Evolutionary conservation across 2,113 vertebrate species (phyloP).

Genomic region (Callospermophilus lateralis): DNA sequence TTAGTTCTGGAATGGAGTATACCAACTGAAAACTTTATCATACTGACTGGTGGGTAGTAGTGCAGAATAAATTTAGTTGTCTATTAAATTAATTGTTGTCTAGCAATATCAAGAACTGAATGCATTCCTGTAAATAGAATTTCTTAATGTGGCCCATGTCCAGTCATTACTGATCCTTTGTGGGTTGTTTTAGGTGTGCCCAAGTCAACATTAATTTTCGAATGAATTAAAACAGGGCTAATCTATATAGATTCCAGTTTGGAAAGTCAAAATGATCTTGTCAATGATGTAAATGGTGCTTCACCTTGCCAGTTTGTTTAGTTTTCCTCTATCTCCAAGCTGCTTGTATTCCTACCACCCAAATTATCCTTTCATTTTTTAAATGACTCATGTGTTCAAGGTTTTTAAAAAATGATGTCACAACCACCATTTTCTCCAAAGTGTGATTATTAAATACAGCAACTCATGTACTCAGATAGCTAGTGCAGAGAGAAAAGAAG

Average conservation of each 20-base stretch:
- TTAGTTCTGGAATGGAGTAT: not conserved
- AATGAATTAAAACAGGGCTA: not conserved
- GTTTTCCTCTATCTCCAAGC: not conserved
- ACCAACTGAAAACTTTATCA: not conserved
- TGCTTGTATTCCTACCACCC: slow-evolving; percentile 54
- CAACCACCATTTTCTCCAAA: slow-evolving; percentile 49
- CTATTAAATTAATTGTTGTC: not conserved
- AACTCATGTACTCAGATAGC: slow-evolving; percentile 68
- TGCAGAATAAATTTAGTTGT: not conserved
- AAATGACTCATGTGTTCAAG: slow-evolving; percentile 69
- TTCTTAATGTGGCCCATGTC: not conserved
- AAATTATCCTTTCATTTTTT: slow-evolving; percentile 73
- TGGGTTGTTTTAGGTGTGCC: not conserved
- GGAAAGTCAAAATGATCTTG: slow-evolving; percentile 34
- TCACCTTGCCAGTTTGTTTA: not conserved
- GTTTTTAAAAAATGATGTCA: slow-evolving; percentile 64
- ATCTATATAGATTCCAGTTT: not conserved
- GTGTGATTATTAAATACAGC: slow-evolving; percentile 86
- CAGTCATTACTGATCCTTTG: not conserved
- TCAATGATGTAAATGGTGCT: not conserved
- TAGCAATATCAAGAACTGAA: not conserved
- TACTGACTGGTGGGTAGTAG: not conserved
- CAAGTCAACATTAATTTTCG: not conserved
- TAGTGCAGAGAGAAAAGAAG: slow-evolving; percentile 42
- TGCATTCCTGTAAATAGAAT: not conserved